Evolutionary conservation across 1,140 invertebrate genomes (phyloP).

Genomic region (Metaphire vulgaris): DNA sequence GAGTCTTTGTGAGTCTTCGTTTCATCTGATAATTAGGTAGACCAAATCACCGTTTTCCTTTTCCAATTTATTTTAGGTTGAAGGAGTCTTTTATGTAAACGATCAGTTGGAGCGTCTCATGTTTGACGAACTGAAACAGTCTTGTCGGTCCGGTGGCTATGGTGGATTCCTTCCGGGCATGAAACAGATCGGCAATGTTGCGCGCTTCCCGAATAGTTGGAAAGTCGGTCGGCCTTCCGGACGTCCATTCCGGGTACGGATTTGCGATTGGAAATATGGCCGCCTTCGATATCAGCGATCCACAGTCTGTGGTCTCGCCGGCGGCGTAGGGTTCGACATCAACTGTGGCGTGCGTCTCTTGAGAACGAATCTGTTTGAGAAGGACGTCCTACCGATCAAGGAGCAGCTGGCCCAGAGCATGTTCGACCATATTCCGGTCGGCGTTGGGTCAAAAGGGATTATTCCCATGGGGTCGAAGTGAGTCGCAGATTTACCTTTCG

Average conservation of each 20-base stretch:
- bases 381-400: conserved; percentile 91
- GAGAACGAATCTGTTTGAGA: conserved; percentile 78
- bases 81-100: conserved; percentile 98
- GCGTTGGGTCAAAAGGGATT: conserved; percentile 30
- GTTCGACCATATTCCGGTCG: conserved; percentile 98
- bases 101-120: conserved; percentile 84
- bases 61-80: conserved; percentile 65
- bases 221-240: conserved; percentile 76
- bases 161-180: conserved; percentile 97
- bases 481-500: no score
- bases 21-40: no score
- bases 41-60: no score
- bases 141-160: conserved; percentile 72
- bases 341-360: conserved; percentile 95
- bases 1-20: no score
- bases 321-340: conserved; percentile 98
- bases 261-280: conserved; percentile 99
- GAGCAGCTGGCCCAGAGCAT: conserved; percentile 95
- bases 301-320: conserved; percentile 92
- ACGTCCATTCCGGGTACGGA: conserved; percentile 98
- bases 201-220: conserved; percentile 70
- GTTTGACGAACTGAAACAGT: conserved; percentile 91
- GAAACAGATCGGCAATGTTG: conserved; percentile 99
- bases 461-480: conserved; percentile 30
- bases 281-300: conserved; percentile 93